Percentiles rank a stretch among this genome's conserved stretches.
phyloP scores from a whole-genome alignment of 1,140 invertebrate genomes.

The Temnothorax curvispinosus region DNA sequence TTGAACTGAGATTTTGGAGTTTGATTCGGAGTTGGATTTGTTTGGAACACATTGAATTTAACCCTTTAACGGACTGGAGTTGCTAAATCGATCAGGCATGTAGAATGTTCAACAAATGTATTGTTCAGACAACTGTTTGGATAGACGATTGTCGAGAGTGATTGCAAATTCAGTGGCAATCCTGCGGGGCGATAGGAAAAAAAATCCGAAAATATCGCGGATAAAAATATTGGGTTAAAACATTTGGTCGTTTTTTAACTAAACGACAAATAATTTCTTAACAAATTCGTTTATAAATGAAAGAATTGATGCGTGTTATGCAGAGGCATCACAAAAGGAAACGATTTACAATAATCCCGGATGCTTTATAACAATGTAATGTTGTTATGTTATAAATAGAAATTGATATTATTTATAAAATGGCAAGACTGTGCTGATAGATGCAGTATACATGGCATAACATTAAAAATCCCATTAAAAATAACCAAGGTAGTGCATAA shows the following conservation, averaged over 20 bases:
- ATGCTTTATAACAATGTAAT: not conserved
- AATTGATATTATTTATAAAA: constrained; percentile 11
- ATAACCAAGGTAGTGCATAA: not conserved
- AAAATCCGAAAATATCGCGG: not conserved
- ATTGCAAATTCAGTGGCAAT: not conserved
- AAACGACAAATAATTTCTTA: not conserved
- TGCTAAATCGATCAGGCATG: constrained; percentile 1
- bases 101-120: not conserved
- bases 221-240: not conserved
- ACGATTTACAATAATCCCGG: not conserved
- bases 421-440: not conserved
- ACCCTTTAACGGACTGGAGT: not conserved
- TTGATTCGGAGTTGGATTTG: not conserved
- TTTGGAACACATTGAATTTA: not conserved
- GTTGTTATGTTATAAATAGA: not conserved
- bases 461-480: constrained; percentile 17
- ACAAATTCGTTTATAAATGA: not conserved
- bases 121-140: not conserved
- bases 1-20: not conserved
- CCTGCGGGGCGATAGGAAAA: not conserved
- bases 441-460: not conserved
- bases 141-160: not conserved
- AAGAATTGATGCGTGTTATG: not conserved
- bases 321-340: not conserved
- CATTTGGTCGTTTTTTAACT: not conserved